These are phyloP conservation scores for Ophiothrix spiculata DNA, from an alignment of 35 echinoderm and acorn worm species.

Conservation along the genomic window DNA sequence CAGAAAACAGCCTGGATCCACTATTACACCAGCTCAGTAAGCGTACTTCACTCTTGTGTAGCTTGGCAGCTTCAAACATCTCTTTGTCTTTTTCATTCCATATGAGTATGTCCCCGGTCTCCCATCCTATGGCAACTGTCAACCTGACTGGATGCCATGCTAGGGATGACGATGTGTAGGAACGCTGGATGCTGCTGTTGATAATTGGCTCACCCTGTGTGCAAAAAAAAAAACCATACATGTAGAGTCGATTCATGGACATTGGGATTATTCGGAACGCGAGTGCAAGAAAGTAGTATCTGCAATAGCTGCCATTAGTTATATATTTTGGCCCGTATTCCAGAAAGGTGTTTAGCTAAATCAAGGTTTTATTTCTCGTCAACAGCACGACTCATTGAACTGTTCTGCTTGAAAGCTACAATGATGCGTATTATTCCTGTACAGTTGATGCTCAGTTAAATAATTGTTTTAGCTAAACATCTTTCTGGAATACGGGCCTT, in stretches of 20 bases:
- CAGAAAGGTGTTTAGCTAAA: no score
- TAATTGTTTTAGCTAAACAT: no score
- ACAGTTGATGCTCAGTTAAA: no score
- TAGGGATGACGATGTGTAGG: constrained; percentile 66
- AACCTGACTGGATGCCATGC: constrained; percentile 80
- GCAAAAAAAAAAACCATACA: background rate
- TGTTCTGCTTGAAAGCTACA: no score
- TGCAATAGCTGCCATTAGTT: no score
- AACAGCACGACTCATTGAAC: no score
- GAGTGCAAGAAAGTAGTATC: no score
- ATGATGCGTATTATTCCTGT: no score
- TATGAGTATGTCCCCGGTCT: constrained; percentile 75
- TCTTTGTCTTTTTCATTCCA: constrained; percentile 92
- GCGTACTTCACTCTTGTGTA: constrained; percentile 84
- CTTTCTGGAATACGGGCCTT: no score
- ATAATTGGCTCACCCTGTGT: constrained; percentile 74
- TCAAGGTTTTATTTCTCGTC: no score
- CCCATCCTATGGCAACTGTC: constrained; percentile 78
- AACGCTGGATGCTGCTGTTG: constrained; percentile 62
- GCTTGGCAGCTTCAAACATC: constrained; percentile 66
- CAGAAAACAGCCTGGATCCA: constrained; percentile 69
- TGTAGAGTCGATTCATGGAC: background rate
- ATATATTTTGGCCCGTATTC: no score
- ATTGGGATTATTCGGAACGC: no score
- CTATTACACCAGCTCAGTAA: constrained; percentile 68